Evolutionary conservation across 2,888 invertebrate genomes (phyloP), one percentile per base, ranked within the genome.

Genomic region (Synergus gifuensis): DNA sequence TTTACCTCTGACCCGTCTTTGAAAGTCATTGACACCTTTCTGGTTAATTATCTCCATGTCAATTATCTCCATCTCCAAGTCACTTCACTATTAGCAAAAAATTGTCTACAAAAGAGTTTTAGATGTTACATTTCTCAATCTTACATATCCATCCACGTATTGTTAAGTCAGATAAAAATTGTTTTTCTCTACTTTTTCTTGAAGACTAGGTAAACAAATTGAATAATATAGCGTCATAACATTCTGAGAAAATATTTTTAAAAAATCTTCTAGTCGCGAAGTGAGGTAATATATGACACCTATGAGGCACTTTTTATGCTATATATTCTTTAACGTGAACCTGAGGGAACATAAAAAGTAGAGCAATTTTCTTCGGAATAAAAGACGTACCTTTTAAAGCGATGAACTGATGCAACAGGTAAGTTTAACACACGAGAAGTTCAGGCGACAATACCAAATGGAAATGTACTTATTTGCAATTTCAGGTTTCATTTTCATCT

Each of bases 371-470:
- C 22, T 46, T 14, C 7, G 54, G 22, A 67, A 36, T 8, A 64
- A n/a, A 44, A 18, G n/a, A n/a, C n/a, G 14, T 67, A 22, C 5
- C 9, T 54, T n/a, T n/a, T 54, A 67, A 67, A 67, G 67, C 18
- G 67, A 67, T 44, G 18, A 12, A 66, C 8, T 14, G 46, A 44
- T 44, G 67, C 67, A 67, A 67, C 67, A 67, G 67, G 67, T 67
- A 44, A 44, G 22, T 67, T 67, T n/a, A n/a, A 18, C n/a, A 54
- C n/a, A 18, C n/a, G 54, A 54, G 7, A 7, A 49, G 16, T 4
- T 49, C 49, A 49, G n/a, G 36, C 36, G 36, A 54, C 54, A 54
- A n/a, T 54, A n/a, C 54, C 8, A 16, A 49, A 16, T 49, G 14
- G n/a, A n/a, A 54, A 54, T 44, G 11, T 2, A 44, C 3, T 2